Evolutionary conservation across 2,888 invertebrate genomes (phyloP).

Genomic region (Dasypolia templi): DNA sequence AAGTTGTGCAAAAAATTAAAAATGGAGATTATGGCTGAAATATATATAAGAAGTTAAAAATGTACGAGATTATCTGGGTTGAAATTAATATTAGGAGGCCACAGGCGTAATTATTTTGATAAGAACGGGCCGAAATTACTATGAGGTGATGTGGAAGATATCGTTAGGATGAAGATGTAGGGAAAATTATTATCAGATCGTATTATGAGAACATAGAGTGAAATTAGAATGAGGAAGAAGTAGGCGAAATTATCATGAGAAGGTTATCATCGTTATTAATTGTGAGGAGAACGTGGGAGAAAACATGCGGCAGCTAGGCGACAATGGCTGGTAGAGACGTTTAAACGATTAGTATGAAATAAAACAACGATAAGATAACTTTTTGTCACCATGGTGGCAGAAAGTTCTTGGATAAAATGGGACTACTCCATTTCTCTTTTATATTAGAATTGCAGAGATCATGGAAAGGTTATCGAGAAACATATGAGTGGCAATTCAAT

Average conservation of each 20-base stretch:
- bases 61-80: not conserved
- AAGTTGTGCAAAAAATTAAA: not conserved
- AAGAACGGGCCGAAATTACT: not conserved
- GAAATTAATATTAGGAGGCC: not conserved
- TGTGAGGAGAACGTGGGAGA: no score
- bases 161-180: not conserved
- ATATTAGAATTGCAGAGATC: slow-evolving; percentile 10
- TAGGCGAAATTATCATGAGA: not conserved
- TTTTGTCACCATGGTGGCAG: slow-evolving; percentile 5
- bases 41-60: not conserved
- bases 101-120: not conserved
- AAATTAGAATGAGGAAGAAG: not conserved
- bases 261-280: not conserved
- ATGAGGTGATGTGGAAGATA: not conserved
- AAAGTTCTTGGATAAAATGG: not conserved
- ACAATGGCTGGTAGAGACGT: not conserved
- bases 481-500: not conserved
- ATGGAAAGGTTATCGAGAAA: not conserved
- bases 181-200: not conserved
- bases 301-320: no score
- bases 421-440: slow-evolving; percentile 20
- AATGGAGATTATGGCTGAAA: not conserved
- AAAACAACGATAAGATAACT: not conserved
- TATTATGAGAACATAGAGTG: not conserved
- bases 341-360: not conserved